Evolutionary conservation across 2,888 invertebrate genomes (phyloP), one percentile per base, ranked within the genome.

Genomic region (Antheraea yamamai): DNA sequence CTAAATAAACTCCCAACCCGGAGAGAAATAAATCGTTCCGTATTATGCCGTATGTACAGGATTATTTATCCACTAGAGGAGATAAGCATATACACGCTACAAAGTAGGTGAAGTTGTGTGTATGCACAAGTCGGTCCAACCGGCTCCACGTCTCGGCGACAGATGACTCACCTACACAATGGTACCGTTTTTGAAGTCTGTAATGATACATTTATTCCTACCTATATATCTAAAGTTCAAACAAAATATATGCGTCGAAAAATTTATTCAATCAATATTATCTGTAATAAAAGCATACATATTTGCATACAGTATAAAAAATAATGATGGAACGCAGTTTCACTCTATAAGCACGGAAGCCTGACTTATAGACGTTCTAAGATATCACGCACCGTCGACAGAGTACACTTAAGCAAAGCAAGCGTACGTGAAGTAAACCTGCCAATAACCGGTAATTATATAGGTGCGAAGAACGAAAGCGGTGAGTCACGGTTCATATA

Each of bases 391-490:
- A 82, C 79, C 80, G 80, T 78, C 83, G 79, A 76, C 77, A 70
- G 78, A 79, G 78, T 79, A 78, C 79, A 78, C 77, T 79, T 74
- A 79, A 79, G 77, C 78, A 79, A 47, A 47, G 47, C 47, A 79
- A 79, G 72, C 80, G 78, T 80, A 77, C 76, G 80, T 80, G 78
- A 75, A 82, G 81, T 82, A 83, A 81, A 83, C 82, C 81, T 81
- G 83, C 81, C 82, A 85, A 84, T 85, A 87, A 81, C 82, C 78
- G 79, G 79, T 83, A 84, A 87, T 88, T 86, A 90, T 82, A 81
- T 88, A 85, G 84, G 87, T 88, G 88, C 85, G 84, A 90, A 90
- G 86, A 89, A 89, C 86, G 90, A 92, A 92, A 91, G 89, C 91
- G 84, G 83, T 92, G 90, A 92, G 85, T 92, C 92, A 87, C 87